Evolutionary conservation across 2,888 invertebrate species (phyloP), one percentile per base, ranked within the genome.

Genomic region (Dolichopus griseipennis): DNA sequence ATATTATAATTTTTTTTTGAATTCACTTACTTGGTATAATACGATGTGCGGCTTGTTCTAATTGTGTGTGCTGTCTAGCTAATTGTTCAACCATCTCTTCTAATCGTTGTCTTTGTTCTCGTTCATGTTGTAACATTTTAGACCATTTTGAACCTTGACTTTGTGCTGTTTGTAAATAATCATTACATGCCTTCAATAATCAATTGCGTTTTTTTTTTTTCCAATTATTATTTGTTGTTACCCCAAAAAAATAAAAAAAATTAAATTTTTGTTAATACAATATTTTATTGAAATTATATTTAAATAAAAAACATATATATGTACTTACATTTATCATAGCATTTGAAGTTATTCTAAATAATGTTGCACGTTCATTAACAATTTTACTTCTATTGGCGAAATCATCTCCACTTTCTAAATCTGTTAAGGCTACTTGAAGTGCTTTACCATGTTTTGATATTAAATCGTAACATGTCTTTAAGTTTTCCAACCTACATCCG

Each of bases 51-150:
- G 95, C 95, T 81, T 95, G 92, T 83, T 99, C 99, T 72, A 99
- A 84, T 75, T 91, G 92, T 68, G 96, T 95, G 81, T 97, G 98
- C 79, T 99, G 99, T 73, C 95, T 88, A 18, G 99, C 99, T 71
- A 99, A 85, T 76, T 97, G 96, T 79, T 99, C 98, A 20, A 99
- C 95, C 84, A 99, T 94, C 77, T 97, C 97, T 78, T 97, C 95
- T 71, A 97, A 84, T 65, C 95, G 87, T 79, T 91, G 86, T 76
- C 96, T 89, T 82, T 97, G 96, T 73, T 97, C 96, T 27, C 97
- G 90, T 79, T 99, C 97, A 81, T 95, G 93, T 74, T 96, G 93
- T 71, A 98, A 83, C 79, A 95, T 88, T 74, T 93, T 91, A 73
- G 92, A 92, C 93, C 97, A 94, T 73, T 96, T 93, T 69, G 91